Conservation (phyloP, 64 coral and sea anemone genomes). For the Actinia equina region DNA sequence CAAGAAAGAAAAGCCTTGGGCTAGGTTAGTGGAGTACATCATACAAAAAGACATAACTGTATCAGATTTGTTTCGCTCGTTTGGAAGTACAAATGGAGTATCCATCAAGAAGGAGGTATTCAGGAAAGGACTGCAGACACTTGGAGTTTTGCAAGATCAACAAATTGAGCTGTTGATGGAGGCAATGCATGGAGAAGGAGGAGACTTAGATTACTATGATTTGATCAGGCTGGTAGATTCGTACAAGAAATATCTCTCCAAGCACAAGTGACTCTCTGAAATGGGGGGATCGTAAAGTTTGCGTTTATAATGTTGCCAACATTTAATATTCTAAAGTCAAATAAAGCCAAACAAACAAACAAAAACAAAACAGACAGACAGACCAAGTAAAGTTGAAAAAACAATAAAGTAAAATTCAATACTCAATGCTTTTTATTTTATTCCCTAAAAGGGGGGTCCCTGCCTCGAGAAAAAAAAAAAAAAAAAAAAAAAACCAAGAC, state of each 20-base stretch:
- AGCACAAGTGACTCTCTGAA: too few relatives aligned
- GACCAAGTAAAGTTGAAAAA: too few relatives aligned
- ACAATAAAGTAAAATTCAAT: too few relatives aligned
- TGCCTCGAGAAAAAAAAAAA: too few relatives aligned
- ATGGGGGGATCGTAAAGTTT: too few relatives aligned
- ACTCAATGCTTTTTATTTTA: too few relatives aligned
- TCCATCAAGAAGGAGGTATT: background rate
- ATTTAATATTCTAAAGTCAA: too few relatives aligned
- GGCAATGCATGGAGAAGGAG: conserved; percentile 1
- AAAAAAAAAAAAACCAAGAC: too few relatives aligned
- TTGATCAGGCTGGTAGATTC: background rate
- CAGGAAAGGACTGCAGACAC: background rate
- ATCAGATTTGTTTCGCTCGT: background rate
- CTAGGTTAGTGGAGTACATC: background rate
- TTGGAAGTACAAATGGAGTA: conserved; percentile 4
- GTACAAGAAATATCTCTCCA: background rate
- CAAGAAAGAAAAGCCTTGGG: conserved; percentile 18
- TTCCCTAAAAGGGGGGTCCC: too few relatives aligned
- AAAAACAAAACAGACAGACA: too few relatives aligned
- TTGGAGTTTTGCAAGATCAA: conserved; percentile 2
- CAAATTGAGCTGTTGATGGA: background rate
- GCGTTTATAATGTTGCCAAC: too few relatives aligned
- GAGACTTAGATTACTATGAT: conserved; percentile 6
- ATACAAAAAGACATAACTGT: background rate
- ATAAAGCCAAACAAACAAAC: too few relatives aligned